Conservation (phyloP, 2,113 vertebrate species). For the Phylloscopus trochiloides region DNA sequence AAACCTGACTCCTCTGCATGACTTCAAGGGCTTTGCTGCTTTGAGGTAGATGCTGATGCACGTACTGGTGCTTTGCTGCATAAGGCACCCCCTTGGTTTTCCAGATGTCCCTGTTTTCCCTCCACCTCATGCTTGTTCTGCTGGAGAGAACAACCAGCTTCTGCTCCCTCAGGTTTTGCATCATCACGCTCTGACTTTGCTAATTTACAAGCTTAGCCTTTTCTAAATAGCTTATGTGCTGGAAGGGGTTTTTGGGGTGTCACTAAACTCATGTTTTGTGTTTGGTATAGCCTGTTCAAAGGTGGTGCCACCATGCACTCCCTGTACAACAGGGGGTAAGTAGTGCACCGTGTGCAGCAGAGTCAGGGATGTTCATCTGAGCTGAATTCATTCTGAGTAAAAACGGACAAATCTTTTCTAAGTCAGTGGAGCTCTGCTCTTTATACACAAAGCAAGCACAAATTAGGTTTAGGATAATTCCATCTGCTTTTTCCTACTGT, state of each 20-base stretch:
- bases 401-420: neutral
- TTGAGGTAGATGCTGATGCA: neutral
- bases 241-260: neutral
- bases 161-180: neutral
- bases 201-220: neutral
- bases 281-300: neutral
- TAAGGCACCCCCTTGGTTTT: neutral
- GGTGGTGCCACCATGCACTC: neutral
- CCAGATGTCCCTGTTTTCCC: neutral
- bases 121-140: neutral
- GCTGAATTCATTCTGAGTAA: neutral
- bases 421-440: neutral
- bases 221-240: neutral
- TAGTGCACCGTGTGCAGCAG: neutral
- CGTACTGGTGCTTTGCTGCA: neutral
- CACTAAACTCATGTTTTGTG: neutral
- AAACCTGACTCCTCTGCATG: neutral
- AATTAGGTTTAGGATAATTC: neutral
- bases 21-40: neutral
- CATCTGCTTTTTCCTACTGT: neutral
- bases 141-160: neutral
- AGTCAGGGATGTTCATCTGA: neutral
- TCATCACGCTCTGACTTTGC: fast-evolving
- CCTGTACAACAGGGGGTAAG: neutral
- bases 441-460: neutral